Evolutionary conservation across 2,888 invertebrate species (phyloP).

Genomic region (Patella caerulea): DNA sequence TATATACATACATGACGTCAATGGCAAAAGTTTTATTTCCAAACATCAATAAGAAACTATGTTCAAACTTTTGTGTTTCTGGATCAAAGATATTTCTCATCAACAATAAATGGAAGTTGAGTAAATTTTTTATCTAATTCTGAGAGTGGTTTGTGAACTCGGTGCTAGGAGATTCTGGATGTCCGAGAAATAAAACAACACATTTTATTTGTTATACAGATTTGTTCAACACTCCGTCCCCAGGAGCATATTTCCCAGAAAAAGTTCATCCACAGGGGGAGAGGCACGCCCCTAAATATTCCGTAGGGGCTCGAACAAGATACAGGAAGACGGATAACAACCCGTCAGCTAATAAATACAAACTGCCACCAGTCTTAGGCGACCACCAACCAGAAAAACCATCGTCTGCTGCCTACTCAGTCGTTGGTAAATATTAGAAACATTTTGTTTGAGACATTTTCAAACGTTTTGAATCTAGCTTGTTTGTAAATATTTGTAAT

Average conservation of each 20-base stretch:
- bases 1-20: too few species aligned
- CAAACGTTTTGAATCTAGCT: too few species aligned
- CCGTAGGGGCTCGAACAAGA: constrained; percentile 49
- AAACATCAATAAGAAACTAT: too few species aligned
- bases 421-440: constrained; percentile 77
- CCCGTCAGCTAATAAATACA: constrained; percentile 62
- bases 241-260: constrained; percentile 53
- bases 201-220: constrained; percentile 30
- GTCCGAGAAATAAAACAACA: too few species aligned
- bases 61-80: too few species aligned
- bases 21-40: too few species aligned
- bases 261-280: constrained; percentile 59
- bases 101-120: too few species aligned
- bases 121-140: too few species aligned
- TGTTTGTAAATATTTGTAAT: too few species aligned
- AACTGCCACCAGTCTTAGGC: constrained; percentile 60
- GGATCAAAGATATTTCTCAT: too few species aligned
- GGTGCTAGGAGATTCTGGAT: not conserved
- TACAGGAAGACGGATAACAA: constrained; percentile 45
- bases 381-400: constrained; percentile 62
- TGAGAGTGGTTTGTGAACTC: too few species aligned
- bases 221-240: constrained; percentile 52
- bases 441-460: too few species aligned
- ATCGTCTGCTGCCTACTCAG: constrained; percentile 85
- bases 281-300: constrained; percentile 52